Evolutionary conservation across 2,888 invertebrate species (phyloP).

Genomic region (Brenthis daphne): DNA sequence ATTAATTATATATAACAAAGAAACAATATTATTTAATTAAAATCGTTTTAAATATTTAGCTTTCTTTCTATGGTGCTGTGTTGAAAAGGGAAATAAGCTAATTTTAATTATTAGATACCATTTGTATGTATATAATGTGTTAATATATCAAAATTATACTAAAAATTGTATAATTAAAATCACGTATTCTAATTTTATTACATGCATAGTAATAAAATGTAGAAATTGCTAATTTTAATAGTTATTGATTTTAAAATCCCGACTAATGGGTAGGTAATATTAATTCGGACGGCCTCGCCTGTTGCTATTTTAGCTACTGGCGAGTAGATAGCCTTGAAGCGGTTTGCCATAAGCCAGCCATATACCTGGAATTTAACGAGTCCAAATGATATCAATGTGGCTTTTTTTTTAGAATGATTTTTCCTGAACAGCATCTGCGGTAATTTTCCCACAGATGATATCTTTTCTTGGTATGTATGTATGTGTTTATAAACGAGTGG

Average conservation of each 20-base stretch:
- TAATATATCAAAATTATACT: no score
- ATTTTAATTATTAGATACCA: no score
- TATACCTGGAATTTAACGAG: constrained; percentile 21
- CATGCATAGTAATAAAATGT: not conserved
- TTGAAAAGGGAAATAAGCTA: no score
- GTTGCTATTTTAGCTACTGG: constrained; percentile 47
- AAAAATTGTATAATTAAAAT: not conserved
- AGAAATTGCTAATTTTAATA: not conserved
- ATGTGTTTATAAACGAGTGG: no score
- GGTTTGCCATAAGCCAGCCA: constrained; percentile 50
- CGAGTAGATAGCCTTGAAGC: constrained; percentile 51
- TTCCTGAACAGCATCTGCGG: not conserved
- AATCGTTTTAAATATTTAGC: no score
- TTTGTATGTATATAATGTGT: no score
- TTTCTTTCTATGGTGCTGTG: no score
- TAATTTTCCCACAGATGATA: not conserved
- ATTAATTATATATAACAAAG: no score
- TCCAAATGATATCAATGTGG: not conserved
- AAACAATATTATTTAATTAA: no score
- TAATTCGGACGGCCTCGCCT: constrained; percentile 43
- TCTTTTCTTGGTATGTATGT: no score
- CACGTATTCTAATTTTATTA: not conserved
- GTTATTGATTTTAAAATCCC: constrained; percentile 36
- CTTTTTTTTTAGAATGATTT: constrained; percentile 1
- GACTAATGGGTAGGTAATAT: constrained; percentile 31